Evolutionary conservation across 2,888 invertebrate genomes (phyloP).

Genomic region (Nysson spinosus): DNA sequence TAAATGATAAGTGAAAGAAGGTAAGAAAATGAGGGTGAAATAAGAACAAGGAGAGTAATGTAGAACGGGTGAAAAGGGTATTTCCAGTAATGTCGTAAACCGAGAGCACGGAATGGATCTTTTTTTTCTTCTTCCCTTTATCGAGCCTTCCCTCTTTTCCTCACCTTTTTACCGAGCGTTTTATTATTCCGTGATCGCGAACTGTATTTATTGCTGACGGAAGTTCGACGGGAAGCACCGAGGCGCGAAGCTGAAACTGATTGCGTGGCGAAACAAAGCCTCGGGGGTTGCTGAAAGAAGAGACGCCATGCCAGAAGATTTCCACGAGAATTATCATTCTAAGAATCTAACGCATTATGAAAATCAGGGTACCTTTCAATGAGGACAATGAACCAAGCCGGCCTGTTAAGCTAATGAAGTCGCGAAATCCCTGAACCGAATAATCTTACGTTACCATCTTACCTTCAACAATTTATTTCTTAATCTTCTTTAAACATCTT

Average conservation of each 20-base stretch:
- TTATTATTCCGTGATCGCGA: constrained; percentile 42
- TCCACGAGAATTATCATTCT: constrained; percentile 21
- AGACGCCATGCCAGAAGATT: neutral
- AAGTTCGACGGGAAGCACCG: constrained; percentile 34
- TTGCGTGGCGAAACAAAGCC: constrained; percentile 39
- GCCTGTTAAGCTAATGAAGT: constrained; percentile 11
- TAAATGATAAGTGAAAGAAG: constrained; percentile 1
- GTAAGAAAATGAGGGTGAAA: neutral
- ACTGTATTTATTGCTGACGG: constrained; percentile 38
- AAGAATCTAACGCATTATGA: constrained; percentile 28
- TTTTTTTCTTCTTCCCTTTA: constrained; percentile 3
- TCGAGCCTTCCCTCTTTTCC: neutral
- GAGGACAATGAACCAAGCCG: constrained; percentile 16
- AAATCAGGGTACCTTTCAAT: constrained; percentile 17
- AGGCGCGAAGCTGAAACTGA: constrained; percentile 40
- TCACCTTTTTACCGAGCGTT: constrained; percentile 19
- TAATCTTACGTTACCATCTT: constrained; percentile 9
- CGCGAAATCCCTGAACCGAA: constrained; percentile 1
- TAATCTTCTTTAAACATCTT: no score
- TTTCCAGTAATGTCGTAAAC: constrained; percentile 27
- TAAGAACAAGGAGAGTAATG: neutral
- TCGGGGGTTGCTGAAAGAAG: neutral
- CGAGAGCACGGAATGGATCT: constrained; percentile 8
- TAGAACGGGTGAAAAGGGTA: neutral
- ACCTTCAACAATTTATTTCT: neutral